Conservation (phyloP, 2,113 vertebrate genomes). For the Dromas ardeola region DNA sequence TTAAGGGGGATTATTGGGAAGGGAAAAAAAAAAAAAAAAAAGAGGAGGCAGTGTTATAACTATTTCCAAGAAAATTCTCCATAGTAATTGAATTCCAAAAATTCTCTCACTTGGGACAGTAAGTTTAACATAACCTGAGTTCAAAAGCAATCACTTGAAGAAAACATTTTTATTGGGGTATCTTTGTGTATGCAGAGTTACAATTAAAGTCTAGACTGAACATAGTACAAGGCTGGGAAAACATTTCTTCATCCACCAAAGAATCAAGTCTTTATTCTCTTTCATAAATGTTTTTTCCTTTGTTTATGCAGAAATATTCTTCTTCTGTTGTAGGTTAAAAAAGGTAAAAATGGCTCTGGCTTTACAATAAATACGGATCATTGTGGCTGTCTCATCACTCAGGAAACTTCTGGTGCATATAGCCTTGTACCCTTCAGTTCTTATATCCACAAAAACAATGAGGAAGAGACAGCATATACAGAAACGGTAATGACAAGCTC, state of each 20-base stretch:
- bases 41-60: neutral
- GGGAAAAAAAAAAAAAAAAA: no score
- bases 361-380: neutral
- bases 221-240: neutral
- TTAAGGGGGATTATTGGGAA: neutral
- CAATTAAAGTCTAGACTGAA: neutral
- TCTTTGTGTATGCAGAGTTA: neutral
- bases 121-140: neutral
- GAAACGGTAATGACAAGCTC: neutral
- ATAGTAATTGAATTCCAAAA: neutral
- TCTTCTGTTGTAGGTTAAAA: neutral
- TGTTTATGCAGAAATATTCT: neutral
- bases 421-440: neutral
- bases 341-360: neutral
- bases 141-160: neutral
- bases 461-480: neutral
- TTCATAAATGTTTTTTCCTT: neutral
- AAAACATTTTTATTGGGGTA: neutral
- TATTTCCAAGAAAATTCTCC: neutral
- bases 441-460: neutral
- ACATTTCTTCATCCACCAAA: neutral
- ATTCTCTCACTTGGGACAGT: neutral
- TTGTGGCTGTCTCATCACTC: neutral
- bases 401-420: neutral
- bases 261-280: neutral